A percentile compares a stretch with the other conserved stretches of the same genome.
Evolutionary conservation across 2,888 invertebrate genomes (phyloP).

Genomic region (Tridacna gigas): DNA sequence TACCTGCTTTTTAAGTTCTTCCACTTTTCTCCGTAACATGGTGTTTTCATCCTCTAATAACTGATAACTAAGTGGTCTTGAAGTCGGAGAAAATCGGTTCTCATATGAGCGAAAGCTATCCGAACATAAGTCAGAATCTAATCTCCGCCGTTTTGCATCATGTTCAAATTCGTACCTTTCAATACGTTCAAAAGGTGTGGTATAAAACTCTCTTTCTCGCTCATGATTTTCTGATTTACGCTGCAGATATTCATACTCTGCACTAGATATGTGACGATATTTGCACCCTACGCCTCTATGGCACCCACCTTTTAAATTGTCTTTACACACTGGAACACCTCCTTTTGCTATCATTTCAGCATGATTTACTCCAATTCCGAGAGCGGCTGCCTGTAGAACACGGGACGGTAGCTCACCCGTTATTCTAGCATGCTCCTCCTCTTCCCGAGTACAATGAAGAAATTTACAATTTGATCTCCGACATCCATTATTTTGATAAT

Average conservation of each 20-base stretch:
- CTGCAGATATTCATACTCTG: conserved; percentile 71
- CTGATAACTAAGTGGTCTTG: conserved; percentile 75
- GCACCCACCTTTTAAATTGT: conserved; percentile 88
- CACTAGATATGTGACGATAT: conserved; percentile 85
- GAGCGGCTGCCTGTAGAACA: conserved; percentile 81
- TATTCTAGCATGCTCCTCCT: conserved; percentile 89
- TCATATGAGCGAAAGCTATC: conserved; percentile 69
- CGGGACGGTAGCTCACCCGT: conserved; percentile 90
- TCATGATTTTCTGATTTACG: conserved; percentile 66
- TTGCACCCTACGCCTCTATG: conserved; percentile 86
- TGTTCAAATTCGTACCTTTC: conserved; percentile 74
- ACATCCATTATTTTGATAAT: conserved; percentile 91
- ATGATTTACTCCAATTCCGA: conserved; percentile 77
- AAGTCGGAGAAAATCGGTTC: conserved; percentile 67
- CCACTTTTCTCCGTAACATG: conserved; percentile 89
- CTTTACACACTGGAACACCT: conserved; percentile 87
- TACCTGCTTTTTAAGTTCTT: conserved; percentile 90
- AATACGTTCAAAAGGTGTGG: conserved; percentile 62
- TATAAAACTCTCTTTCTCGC: conserved; percentile 9
- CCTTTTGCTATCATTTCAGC: conserved; percentile 77
- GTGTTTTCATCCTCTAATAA: conserved; percentile 89
- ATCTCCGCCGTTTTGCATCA: conserved; percentile 73
- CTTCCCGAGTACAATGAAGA: conserved; percentile 91
- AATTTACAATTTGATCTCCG: conserved; percentile 91
- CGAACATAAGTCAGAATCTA: conserved; percentile 68